These are phyloP conservation scores for Nesospiza acunhae DNA, from an alignment of 2,113 vertebrate genomes.

Conservation along the genomic window DNA sequence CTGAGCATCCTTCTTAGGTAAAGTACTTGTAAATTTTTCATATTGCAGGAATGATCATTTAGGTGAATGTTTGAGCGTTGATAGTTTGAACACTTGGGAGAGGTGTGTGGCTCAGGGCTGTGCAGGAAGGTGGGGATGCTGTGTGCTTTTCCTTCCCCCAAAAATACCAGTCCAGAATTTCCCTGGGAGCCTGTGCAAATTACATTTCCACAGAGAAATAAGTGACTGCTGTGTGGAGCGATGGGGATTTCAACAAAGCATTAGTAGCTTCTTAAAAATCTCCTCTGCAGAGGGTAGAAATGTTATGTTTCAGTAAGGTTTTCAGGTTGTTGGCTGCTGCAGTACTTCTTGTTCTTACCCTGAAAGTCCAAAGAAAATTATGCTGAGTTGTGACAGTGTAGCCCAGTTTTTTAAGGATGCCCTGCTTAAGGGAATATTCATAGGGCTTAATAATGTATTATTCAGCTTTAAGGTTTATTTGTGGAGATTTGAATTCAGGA, in stretches of 20 bases:
- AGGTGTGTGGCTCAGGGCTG: not conserved
- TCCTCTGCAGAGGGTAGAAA: not conserved
- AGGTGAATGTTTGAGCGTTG: not conserved
- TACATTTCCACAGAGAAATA: not conserved
- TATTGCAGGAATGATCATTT: not conserved
- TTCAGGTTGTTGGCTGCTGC: not conserved
- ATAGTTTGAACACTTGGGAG: not conserved
- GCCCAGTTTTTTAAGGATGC: not conserved
- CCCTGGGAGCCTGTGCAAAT: not conserved
- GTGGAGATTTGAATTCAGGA: constrained; percentile 42
- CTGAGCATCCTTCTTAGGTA: not conserved
- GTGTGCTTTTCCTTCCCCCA: not conserved
- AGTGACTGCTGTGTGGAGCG: not conserved
- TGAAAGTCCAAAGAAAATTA: not conserved
- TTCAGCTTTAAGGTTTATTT: constrained; percentile 47
- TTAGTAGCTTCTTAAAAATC: not conserved
- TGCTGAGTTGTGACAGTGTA: not conserved
- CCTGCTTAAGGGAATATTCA: constrained; percentile 3
- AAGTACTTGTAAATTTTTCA: not conserved
- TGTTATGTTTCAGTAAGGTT: not conserved
- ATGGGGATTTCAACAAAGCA: not conserved
- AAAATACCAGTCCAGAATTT: not conserved
- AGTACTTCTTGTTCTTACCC: not conserved
- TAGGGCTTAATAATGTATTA: constrained; percentile 38
- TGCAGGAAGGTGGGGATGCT: not conserved